Percentiles rank a stretch among this genome's conserved stretches.
phyloP scores from a whole-genome alignment of 2,888 invertebrate species.

The Andrena flavipes region DNA sequence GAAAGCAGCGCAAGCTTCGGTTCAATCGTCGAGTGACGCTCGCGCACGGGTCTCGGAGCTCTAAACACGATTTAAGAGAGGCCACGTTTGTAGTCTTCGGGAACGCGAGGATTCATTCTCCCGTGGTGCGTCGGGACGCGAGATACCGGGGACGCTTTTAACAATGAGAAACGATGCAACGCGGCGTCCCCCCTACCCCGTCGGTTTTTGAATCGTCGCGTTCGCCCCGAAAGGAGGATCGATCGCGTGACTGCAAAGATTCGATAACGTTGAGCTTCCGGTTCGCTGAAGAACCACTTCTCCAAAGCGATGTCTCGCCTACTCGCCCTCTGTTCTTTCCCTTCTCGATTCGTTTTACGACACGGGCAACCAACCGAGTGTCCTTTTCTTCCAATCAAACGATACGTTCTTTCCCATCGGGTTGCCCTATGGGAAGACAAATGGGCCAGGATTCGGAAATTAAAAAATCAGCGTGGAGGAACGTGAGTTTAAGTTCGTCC shows the following conservation, averaged over 20 bases:
- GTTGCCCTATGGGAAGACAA: too few relatives aligned
- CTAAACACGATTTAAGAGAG: conserved; percentile 68
- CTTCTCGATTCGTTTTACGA: background rate
- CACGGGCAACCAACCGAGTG: background rate
- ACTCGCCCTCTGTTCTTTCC: background rate
- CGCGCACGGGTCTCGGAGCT: conserved; percentile 17
- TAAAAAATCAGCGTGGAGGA: too few relatives aligned
- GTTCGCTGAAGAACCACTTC: background rate
- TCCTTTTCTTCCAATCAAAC: too few relatives aligned
- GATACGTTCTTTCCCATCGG: too few relatives aligned
- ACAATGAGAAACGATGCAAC: conserved; percentile 50
- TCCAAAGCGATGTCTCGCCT: background rate
- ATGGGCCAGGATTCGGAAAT: too few relatives aligned
- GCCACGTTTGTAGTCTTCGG: conserved; percentile 52
- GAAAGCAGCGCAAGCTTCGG: background rate
- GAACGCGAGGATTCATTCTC: conserved; percentile 66
- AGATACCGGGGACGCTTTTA: conserved; percentile 13
- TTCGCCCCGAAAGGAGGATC: conserved; percentile 63
- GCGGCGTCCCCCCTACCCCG: background rate
- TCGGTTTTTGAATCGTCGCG: conserved; percentile 62
- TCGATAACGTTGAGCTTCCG: conserved; percentile 7
- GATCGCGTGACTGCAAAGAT: conserved; percentile 62
- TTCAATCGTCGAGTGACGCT: background rate
- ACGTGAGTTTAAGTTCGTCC: too few relatives aligned
- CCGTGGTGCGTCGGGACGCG: background rate